Evolutionary conservation across 2,113 vertebrate genomes (phyloP).

Genomic region (Dasypus novemcinctus): DNA sequence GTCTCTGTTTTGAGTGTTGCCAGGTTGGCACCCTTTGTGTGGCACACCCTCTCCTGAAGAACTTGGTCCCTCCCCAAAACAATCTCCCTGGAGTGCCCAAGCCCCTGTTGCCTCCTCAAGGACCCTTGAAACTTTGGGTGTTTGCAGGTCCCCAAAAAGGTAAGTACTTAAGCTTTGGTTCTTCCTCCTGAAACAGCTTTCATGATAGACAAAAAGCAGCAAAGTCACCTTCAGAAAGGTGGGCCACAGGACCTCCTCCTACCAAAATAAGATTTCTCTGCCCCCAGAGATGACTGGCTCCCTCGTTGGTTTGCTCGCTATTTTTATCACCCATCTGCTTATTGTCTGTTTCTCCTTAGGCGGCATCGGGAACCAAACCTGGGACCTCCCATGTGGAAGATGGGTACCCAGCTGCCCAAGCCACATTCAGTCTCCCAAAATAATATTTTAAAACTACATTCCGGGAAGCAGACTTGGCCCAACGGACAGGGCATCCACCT

Average conservation of each 20-base stretch:
- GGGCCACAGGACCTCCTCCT: not conserved
- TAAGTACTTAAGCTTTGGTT: not conserved
- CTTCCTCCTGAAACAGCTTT: conserved; percentile 2
- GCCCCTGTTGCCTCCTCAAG: not conserved
- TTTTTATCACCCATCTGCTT: not conserved
- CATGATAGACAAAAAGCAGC: not conserved
- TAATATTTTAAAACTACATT: too few species aligned
- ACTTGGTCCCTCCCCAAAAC: not conserved
- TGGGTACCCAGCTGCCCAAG: too few species aligned
- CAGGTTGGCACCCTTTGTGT: not conserved
- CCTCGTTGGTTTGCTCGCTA: too few species aligned
- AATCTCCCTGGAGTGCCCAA: not conserved
- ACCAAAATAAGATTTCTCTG: not conserved
- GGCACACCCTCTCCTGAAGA: not conserved
- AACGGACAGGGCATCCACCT: too few species aligned
- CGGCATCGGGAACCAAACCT: too few species aligned
- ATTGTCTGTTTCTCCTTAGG: too few species aligned
- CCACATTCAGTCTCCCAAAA: not conserved
- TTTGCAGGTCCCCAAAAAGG: not conserved
- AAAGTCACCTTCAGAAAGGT: conserved; percentile 32
- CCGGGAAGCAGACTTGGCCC: too few species aligned
- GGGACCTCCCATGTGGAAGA: too few species aligned
- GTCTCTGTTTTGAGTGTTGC: conserved; percentile 65
- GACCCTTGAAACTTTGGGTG: not conserved
- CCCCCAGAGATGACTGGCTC: too few species aligned